Base-by-base conservation (phyloP, 2,888 invertebrate species). In the Colostygia pectinataria region DNA sequence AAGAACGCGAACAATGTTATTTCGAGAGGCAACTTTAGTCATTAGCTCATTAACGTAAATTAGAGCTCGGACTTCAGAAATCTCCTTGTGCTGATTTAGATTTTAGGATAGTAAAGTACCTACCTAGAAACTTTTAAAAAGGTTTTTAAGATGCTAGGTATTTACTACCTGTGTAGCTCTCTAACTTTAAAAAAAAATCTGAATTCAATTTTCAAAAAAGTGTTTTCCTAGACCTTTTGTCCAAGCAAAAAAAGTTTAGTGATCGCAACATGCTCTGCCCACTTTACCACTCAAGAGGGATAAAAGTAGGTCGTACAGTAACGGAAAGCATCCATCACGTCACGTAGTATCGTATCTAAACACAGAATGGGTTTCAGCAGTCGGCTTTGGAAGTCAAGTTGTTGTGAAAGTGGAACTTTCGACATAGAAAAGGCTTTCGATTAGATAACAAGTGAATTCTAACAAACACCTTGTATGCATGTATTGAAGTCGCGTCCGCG, bases 31-130 rank as follows among this genome's bases (percentile, higher is more conserved):
- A 50, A 52, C 46, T 56, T 56, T 45, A 32, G 50, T 47, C 39
- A 43, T 42, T 52, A 54, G 32, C 54, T 54, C 42, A 47, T 44
- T 54, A 41, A 47, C 39, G 24, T 24, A 43, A 54, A 41, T 53
- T 41, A 49, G 43, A 32, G 36, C 29, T 25, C 18, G 18, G 12
- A 28, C 27, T 51, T 12, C 25, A 25, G 14, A 12, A 36, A 29
- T 40, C 24, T 29, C 14, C 23, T 27, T 18, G 24, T 49, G 12
- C 28, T 25, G 24, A 37, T 41, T 41, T 27, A 24, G 23, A 37
- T 41, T 41, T 41, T 14, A 14, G 13, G 7, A 36, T 31, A 34
- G 24, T 24, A 27, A 4, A 20, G 1, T 33, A 8, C 20, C 9
- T 2, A 15, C 1, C 27, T 15, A 4, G 15, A 15, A 2, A 15